These are phyloP conservation scores for Amyelois transitella DNA, from an alignment of 1,140 invertebrate genomes.

Conservation along the genomic window DNA sequence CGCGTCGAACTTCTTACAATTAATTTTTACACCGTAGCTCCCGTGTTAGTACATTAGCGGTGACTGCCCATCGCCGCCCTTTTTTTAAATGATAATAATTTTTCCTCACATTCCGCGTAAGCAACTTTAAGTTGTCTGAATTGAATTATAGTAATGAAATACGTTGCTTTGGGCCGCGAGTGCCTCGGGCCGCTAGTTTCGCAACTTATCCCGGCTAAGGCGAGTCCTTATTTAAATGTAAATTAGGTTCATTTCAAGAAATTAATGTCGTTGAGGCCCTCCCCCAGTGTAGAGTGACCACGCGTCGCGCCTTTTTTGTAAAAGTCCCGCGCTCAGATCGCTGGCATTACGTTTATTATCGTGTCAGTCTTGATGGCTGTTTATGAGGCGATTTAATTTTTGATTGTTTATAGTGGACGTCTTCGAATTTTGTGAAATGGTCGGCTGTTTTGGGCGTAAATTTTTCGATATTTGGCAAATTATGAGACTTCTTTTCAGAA, in stretches of 20 bases:
- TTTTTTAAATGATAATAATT: background rate
- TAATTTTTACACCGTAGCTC: no score
- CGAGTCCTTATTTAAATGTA: conserved; percentile 89
- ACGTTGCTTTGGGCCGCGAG: conserved; percentile 60
- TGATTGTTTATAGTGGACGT: conserved; percentile 4
- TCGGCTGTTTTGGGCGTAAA: background rate
- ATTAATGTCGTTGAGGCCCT: conserved; percentile 82
- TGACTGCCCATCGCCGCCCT: background rate
- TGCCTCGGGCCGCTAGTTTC: conserved; percentile 68
- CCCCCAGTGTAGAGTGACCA: conserved; percentile 51
- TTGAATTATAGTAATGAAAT: conserved; percentile 74
- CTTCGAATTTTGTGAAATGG: background rate
- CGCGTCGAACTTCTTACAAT: no score
- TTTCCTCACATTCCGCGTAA: background rate
- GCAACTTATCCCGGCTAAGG: conserved; percentile 72
- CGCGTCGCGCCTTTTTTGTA: conserved; percentile 18
- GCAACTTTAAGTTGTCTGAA: conserved; percentile 30
- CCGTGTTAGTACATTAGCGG: no score
- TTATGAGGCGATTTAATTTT: conserved; percentile 21
- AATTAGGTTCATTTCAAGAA: conserved; percentile 91
- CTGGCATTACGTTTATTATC: conserved; percentile 19
- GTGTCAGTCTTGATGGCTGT: conserved; percentile 27
- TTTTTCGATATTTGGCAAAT: background rate
- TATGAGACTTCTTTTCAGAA: background rate
- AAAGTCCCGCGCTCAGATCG: conserved; percentile 20